Percentiles rank a stretch among this genome's conserved stretches.
These are phyloP conservation scores for Tiliqua scincoides DNA, from an alignment of 2,113 vertebrate species.

Conservation along the genomic window DNA sequence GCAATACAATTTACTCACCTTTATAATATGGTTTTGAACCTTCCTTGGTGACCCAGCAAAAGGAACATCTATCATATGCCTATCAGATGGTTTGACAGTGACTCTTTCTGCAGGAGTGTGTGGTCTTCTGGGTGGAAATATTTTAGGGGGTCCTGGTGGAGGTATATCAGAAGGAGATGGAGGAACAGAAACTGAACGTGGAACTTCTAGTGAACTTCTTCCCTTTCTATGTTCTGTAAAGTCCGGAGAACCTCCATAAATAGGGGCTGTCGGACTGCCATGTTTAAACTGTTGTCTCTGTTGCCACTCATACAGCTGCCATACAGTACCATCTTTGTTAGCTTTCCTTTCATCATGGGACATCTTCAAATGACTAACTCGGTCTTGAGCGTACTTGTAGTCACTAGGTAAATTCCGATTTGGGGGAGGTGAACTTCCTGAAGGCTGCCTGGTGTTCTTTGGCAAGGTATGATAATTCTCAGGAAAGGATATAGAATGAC, in stretches of 20 bases:
- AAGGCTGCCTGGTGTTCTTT: slow-evolving; percentile 85
- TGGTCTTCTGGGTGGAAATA: slow-evolving; percentile 83
- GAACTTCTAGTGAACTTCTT: slow-evolving; percentile 90
- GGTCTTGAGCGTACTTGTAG: slow-evolving; percentile 97
- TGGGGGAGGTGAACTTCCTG: slow-evolving; percentile 82
- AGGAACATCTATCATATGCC: slow-evolving; percentile 77
- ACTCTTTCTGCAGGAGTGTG: slow-evolving; percentile 94
- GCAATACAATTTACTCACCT: slow-evolving; percentile 78
- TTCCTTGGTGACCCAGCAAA: slow-evolving; percentile 87
- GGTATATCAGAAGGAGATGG: slow-evolving; percentile 94
- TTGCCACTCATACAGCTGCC: slow-evolving; percentile 99
- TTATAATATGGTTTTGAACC: slow-evolving; percentile 77
- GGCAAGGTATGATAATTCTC: slow-evolving; percentile 93
- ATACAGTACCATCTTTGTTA: slow-evolving; percentile 93
- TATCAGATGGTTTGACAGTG: slow-evolving; percentile 86
- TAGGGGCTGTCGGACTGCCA: slow-evolving; percentile 90
- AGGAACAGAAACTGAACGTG: slow-evolving; percentile 93
- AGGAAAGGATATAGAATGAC: slow-evolving; percentile 79
- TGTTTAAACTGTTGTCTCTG: slow-evolving; percentile 97
- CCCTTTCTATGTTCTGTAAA: slow-evolving; percentile 85
- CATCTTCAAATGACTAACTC: slow-evolving; percentile 97
- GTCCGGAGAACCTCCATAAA: slow-evolving; percentile 83
- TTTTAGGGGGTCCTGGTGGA: slow-evolving; percentile 83
- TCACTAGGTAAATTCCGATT: slow-evolving; percentile 90
- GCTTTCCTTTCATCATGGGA: slow-evolving; percentile 92